A percentile compares a stretch with the other conserved stretches of the same genome.
Conservation (phyloP, 2,797 vertebrate genomes). For the Myripristis murdjan region DNA sequence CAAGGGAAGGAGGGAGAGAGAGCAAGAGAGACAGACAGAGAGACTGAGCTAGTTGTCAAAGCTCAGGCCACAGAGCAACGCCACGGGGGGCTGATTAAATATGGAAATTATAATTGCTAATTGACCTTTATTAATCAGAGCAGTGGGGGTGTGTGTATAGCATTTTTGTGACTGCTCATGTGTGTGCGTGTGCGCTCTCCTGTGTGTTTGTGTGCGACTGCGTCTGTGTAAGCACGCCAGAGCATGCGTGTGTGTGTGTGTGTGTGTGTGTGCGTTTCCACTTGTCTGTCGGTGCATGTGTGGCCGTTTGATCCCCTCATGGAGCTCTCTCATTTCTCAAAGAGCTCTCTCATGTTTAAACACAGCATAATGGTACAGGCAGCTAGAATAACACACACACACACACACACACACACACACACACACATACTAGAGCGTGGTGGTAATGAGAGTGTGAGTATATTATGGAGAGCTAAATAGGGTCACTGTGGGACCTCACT, state of each 20-base stretch:
- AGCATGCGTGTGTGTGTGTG: constrained; percentile 20
- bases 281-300: constrained; percentile 54
- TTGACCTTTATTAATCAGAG: constrained; percentile 90
- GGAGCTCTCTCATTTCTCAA: constrained; percentile 72
- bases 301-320: constrained; percentile 69
- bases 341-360: constrained; percentile 83
- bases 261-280: too few relatives aligned
- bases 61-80: constrained; percentile 78
- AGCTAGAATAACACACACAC: constrained; percentile 50
- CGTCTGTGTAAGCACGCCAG: constrained; percentile 36
- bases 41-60: constrained; percentile 69
- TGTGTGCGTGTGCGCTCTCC: constrained; percentile 22
- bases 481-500: constrained; percentile 67
- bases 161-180: constrained; percentile 43
- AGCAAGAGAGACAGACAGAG: too few relatives aligned
- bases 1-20: constrained; percentile 36
- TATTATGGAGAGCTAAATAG: constrained; percentile 65
- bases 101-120: constrained; percentile 89
- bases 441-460: constrained; percentile 69
- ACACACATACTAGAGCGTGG: constrained; percentile 19
- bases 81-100: constrained; percentile 88
- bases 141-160: constrained; percentile 54
- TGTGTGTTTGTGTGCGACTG: too few relatives aligned
- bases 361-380: constrained; percentile 75
- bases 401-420: constrained; percentile 24